Evolutionary conservation across 1,140 invertebrate species (phyloP).

Genomic region (Drosophila nebulosa): DNA sequence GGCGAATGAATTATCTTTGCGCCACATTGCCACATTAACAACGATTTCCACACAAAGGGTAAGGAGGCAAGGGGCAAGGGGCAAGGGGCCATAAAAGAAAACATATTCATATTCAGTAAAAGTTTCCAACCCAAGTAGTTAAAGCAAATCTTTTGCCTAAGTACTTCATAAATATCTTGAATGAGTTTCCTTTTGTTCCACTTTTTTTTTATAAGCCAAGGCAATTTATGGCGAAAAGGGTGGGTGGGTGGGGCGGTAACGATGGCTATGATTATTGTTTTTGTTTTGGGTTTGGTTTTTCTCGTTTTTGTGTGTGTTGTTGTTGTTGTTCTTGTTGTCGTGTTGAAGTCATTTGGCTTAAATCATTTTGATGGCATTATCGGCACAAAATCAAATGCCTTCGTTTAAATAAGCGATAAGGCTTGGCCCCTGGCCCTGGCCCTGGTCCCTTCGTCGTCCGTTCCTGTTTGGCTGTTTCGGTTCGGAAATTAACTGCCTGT

Average conservation of each 20-base stretch:
- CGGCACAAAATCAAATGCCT: constrained; percentile 78
- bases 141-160: constrained; percentile 47
- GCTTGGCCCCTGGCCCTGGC: too few species aligned
- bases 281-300: constrained; percentile 52
- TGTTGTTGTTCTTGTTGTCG: constrained; percentile 5
- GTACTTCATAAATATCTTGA: constrained; percentile 75
- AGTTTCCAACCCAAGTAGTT: constrained; percentile 25
- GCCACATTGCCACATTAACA: too few species aligned
- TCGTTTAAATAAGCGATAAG: constrained; percentile 77
- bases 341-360: constrained; percentile 46
- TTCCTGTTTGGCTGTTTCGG: not conserved
- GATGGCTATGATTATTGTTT: constrained; percentile 67
- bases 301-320: not conserved
- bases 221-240: not conserved
- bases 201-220: constrained; percentile 51
- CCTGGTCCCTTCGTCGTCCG: constrained; percentile 28
- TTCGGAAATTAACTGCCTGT: constrained; percentile 5
- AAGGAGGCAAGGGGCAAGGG: too few species aligned
- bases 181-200: constrained; percentile 69
- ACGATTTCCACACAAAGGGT: too few species aligned
- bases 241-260: too few species aligned
- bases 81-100: too few species aligned
- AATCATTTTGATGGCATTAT: constrained; percentile 73
- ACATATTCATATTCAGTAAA: not conserved
- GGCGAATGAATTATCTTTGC: too few species aligned